Base-by-base conservation (phyloP, 2,797 vertebrate genomes). In the Enoplosus armatus region DNA sequence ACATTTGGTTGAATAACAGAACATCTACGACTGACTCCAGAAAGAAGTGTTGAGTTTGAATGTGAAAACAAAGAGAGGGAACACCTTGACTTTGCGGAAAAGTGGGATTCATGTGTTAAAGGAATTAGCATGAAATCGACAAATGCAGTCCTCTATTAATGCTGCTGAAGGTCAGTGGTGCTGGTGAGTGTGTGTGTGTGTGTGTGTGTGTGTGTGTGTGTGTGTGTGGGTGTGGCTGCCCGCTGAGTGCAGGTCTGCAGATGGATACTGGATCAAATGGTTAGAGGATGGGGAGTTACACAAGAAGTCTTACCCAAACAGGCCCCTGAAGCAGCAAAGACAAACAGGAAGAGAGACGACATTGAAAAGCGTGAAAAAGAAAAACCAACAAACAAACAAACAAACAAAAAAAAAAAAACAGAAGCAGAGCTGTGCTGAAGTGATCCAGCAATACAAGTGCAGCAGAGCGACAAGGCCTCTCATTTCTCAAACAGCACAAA, bases 221-320 rank as follows among this genome's bases (percentile, higher is more conserved):
- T 60, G 53, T 55, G 61, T 75, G 50, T 70, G 29, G 75, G 68
- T 58, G 65, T 22, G 75, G 18, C 5, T 59, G 66, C 50, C 66
- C 82, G 83, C 47, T 82, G 75, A 60, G 79, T 22, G 64, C 51
- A 68, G 24, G 61, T 86, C 39, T 87, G 77, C 47, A 75, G 64
- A 86, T 82, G 79, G 66, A 87, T 22, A 71, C 62, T 79, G 82
- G 85, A 72, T 80, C 53, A 85, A 50, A 78, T 79, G 78, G 65
- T 60, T 71, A 67, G 60, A 83, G 71, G 67, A 85, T 65, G 79
- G 63, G 58, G 68, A 82, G 83, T 83, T 76, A 82, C 77, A 58
- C 75, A 84, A 87, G 69, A 90, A 86, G 69, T 96, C 96, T 97
- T 97, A 97, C 96, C 96, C 93, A 95, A 97, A 97, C 48, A 96